A percentile compares a stretch with the other conserved stretches of the same genome.
Conservation (phyloP, 1,140 invertebrate genomes). For the silkworm (Bombyx mori) region DNA sequence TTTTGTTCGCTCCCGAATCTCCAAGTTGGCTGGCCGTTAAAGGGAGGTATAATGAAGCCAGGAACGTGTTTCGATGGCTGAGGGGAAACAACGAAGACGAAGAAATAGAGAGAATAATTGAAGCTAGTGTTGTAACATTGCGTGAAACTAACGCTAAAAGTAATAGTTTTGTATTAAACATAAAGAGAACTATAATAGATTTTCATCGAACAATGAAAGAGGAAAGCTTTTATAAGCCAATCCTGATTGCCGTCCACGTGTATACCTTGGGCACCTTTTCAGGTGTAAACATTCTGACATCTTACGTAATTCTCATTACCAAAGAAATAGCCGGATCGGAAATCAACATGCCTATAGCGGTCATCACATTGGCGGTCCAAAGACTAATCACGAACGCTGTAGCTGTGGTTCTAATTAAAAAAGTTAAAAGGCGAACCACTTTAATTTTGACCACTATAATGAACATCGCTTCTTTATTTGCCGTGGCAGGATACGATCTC, state of each 20-base stretch:
- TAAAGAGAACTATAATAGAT: slow-evolving; percentile 8
- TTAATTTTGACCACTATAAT: slow-evolving; percentile 10
- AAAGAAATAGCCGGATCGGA: slow-evolving; percentile 2
- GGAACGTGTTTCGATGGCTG: slow-evolving; percentile 10
- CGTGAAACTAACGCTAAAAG: neutral
- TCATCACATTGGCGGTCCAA: slow-evolving; percentile 25
- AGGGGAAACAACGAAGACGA: slow-evolving; percentile 11
- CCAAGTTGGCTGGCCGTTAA: slow-evolving; percentile 15
- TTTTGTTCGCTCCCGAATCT: slow-evolving; percentile 16
- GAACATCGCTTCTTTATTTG: slow-evolving; percentile 7
- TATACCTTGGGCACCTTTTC: slow-evolving; percentile 10
- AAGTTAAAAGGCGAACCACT: slow-evolving; percentile 13
- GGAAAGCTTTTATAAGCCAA: slow-evolving; percentile 17
- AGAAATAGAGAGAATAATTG: slow-evolving; percentile 17
- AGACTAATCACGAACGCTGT: slow-evolving; percentile 30
- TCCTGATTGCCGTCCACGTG: slow-evolving; percentile 17
- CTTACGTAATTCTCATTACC: slow-evolving; percentile 7
- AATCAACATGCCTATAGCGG: slow-evolving; percentile 14
- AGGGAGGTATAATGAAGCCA: slow-evolving; percentile 14
- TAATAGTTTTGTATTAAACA: slow-evolving; percentile 12
- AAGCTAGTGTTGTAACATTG: slow-evolving; percentile 15
- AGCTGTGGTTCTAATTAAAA: slow-evolving; percentile 11
- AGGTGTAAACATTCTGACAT: slow-evolving; percentile 11
- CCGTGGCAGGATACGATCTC: slow-evolving; percentile 9
- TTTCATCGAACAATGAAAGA: slow-evolving; percentile 20